These are phyloP conservation scores for Lithophane leautieri DNA, from an alignment of 2,888 invertebrate species.

Conservation along the genomic window DNA sequence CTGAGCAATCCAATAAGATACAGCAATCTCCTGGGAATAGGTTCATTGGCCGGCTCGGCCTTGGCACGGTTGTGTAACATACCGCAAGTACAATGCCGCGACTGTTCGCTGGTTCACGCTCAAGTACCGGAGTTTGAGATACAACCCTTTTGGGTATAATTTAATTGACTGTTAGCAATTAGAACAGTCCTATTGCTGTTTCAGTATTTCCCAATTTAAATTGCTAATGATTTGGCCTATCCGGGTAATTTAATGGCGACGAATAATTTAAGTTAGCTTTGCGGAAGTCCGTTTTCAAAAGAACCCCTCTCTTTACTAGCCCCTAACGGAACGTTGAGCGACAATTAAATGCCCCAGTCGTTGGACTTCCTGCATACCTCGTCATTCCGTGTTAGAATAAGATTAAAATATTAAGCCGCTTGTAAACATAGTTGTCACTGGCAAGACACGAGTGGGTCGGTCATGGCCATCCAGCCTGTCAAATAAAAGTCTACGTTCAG, in stretches of 20 bases:
- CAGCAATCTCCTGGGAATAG: constrained; percentile 39
- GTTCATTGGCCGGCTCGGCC: constrained; percentile 61
- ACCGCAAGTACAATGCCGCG: constrained; percentile 54
- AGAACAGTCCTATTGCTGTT: background rate
- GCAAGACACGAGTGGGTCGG: background rate
- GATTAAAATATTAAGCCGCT: constrained; percentile 3
- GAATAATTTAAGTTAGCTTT: background rate
- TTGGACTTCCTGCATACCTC: constrained; percentile 20
- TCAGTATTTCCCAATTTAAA: background rate
- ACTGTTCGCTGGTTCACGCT: constrained; percentile 36
- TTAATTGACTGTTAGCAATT: constrained; percentile 6
- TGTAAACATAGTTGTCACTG: background rate
- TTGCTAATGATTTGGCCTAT: background rate
- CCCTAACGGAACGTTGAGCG: constrained; percentile 49
- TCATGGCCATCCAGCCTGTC: background rate
- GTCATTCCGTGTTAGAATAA: background rate
- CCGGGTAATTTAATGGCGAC: background rate
- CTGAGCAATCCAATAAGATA: constrained; percentile 28
- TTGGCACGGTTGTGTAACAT: constrained; percentile 62
- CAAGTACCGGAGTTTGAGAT: constrained; percentile 12
- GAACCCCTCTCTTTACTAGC: constrained; percentile 27
- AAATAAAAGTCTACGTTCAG: background rate
- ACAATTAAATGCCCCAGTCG: constrained; percentile 50
- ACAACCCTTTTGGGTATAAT: constrained; percentile 32
- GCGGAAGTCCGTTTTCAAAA: constrained; percentile 50